phyloP scores from a whole-genome alignment of 2,797 vertebrate species.

The Phrynocephalus forsythii region DNA sequence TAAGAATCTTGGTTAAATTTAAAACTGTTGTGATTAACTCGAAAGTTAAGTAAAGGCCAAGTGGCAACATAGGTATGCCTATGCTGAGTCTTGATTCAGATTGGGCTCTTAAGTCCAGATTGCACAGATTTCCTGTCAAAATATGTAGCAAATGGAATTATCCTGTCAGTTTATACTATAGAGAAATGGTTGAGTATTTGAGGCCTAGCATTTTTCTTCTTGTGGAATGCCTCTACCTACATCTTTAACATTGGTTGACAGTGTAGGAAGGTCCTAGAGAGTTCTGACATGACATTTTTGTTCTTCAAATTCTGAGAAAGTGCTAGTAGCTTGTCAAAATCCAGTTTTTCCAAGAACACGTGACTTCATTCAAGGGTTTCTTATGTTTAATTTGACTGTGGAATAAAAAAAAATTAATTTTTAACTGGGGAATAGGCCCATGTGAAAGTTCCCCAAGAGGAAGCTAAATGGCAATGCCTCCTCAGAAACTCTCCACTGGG shows the following conservation, averaged over 20 bases:
- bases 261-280: background rate
- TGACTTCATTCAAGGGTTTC: background rate
- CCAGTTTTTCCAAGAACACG: background rate
- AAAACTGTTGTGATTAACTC: conserved; percentile 46
- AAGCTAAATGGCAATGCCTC: too few relatives aligned
- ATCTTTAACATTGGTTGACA: background rate
- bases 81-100: background rate
- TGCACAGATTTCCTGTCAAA: background rate
- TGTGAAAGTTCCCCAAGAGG: too few relatives aligned
- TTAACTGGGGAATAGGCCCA: too few relatives aligned
- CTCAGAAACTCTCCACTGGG: too few relatives aligned
- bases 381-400: background rate
- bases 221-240: background rate
- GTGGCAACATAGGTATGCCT: background rate
- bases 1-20: conserved; percentile 60
- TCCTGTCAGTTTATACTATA: background rate
- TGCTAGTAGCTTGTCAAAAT: background rate
- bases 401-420: too few relatives aligned
- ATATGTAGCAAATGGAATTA: background rate
- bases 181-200: background rate
- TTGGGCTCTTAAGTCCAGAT: background rate
- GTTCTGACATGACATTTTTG: too few relatives aligned
- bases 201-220: background rate
- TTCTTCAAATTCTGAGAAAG: background rate
- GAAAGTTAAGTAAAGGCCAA: background rate